Base-by-base conservation (phyloP, 2,888 invertebrate species). In the Emmelina monodactyla region DNA sequence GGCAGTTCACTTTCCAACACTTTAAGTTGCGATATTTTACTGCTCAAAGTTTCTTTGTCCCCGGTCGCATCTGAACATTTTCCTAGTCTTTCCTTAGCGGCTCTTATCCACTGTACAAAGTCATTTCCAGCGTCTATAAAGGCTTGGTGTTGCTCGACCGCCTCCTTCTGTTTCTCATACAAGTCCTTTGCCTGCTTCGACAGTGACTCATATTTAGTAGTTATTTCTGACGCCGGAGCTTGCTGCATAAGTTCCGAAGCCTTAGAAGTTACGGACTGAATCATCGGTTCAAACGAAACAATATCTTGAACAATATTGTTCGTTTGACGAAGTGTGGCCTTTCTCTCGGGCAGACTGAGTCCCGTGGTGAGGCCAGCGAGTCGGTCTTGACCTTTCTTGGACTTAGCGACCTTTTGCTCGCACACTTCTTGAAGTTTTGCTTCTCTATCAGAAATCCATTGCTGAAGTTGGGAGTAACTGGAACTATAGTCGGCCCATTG, bases 401-500 rank as follows among this genome's bases (percentile, higher is more conserved):
- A 87, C 58, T 91, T 90, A 11, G 87, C 85, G 19, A 91, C 86
- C 68, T 92, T 92, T 46, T 89, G 91, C 61, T 92, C 92, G 49
- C 89, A 89, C 33, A 92, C 94, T 79, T 94, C 91, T 70, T 93
- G 92, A 32, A 94, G 65, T 70, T 95, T 93, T 3, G 92, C 92
- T 80, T 96, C 95, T 50, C 94, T 86, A 54, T 97, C 96, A 19
- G 88, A 88, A 40, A 97, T 92, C 95, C 97, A 96, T 83, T 94
- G 92, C 55, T 94, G 91, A 14, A 97, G 73, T 61, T 95, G 94
- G 12, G 90, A 88, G 62, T 93, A 95, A 38, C 94, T 94, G 35
- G 94, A 94, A 59, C 92, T 94, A 63, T 95, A 97, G 59, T 96
- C 94, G 5, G 94, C 94, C 96, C 96, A 97, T 84, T 97, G 95